Percentiles rank a stretch among this genome's conserved stretches.
phyloP scores from a whole-genome alignment of 2,113 vertebrate genomes.

The Columba livia region DNA sequence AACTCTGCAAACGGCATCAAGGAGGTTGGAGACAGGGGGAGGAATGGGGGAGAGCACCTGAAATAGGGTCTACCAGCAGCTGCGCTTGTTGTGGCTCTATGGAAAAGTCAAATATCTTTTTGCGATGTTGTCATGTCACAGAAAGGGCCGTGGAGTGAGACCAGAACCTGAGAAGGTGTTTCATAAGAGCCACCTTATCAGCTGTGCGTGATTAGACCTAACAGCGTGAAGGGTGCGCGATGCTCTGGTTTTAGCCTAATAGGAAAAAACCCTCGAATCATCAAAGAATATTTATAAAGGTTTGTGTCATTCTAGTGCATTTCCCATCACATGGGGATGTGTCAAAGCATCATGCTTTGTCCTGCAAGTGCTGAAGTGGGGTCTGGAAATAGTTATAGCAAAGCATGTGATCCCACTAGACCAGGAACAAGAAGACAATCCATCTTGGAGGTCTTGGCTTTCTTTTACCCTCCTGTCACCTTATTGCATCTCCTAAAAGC shows the following conservation, averaged over 20 bases:
- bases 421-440: neutral
- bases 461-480: neutral
- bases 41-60: accelerated
- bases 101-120: neutral
- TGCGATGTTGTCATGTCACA: accelerated
- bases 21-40: neutral
- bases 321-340: conserved; percentile 36
- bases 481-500: neutral
- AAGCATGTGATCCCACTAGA: neutral
- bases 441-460: neutral
- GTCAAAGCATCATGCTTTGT: neutral
- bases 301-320: neutral
- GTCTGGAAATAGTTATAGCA: neutral
- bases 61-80: neutral
- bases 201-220: neutral
- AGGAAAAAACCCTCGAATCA: neutral
- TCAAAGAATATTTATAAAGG: neutral
- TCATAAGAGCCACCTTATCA: neutral
- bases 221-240: neutral
- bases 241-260: neutral
- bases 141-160: accelerated
- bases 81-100: neutral
- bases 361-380: neutral
- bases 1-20: neutral
- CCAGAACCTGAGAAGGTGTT: neutral